phyloP scores from a whole-genome alignment of 2,797 vertebrate species.

The Gymnocypris eckloni region DNA sequence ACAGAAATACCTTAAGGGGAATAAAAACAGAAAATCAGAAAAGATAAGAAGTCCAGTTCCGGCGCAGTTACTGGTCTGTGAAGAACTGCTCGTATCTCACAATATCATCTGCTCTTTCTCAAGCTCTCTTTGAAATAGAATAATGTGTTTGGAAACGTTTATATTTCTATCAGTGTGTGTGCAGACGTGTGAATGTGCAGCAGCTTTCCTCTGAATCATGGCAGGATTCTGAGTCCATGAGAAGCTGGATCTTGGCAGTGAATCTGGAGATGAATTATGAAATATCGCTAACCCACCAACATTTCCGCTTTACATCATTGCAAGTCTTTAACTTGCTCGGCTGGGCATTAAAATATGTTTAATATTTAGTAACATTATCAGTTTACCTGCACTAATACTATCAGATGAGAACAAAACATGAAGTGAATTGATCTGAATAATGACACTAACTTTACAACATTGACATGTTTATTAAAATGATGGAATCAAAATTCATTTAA shows the following conservation, averaged over 20 bases:
- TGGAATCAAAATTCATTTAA: neutral
- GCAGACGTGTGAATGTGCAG: neutral
- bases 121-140: neutral
- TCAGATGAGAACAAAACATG: neutral
- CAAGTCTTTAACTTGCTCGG: neutral
- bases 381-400: neutral
- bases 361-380: neutral
- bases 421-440: neutral
- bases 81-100: neutral
- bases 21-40: constrained; percentile 1
- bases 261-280: neutral
- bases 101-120: neutral
- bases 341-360: neutral
- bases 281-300: neutral
- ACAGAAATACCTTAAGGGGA: neutral
- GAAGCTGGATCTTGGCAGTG: neutral
- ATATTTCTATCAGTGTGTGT: neutral
- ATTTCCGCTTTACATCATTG: neutral
- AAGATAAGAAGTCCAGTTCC: neutral
- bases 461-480: neutral
- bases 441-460: neutral
- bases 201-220: neutral
- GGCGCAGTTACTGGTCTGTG: neutral
- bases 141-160: neutral
- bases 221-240: neutral